Conservation (phyloP, 2,888 invertebrate genomes). For the Metacarcinus magister region DNA sequence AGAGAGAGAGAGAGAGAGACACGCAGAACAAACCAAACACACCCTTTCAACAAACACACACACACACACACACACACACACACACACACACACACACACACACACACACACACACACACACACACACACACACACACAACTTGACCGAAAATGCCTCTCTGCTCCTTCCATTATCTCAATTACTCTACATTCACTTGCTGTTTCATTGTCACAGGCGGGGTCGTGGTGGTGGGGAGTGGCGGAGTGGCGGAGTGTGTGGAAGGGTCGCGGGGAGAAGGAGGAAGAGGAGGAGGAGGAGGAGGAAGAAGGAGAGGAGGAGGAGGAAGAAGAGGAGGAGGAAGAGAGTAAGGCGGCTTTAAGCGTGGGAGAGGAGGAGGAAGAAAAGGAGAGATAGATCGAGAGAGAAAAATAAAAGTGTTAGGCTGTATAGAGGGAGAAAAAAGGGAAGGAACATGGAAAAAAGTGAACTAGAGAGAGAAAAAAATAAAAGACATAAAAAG, state of each 20-base stretch:
- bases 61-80: background rate
- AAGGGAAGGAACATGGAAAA: background rate
- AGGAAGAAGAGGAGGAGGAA: background rate
- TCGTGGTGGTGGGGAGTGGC: background rate
- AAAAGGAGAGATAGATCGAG: background rate
- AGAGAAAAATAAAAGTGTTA: background rate
- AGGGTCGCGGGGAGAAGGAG: background rate
- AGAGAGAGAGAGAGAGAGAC: background rate
- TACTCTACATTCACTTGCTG: background rate
- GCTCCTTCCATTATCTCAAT: background rate
- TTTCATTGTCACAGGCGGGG: background rate
- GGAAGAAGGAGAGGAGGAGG: background rate
- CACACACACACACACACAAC: constrained; percentile 7
- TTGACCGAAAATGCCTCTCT: background rate
- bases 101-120: constrained; percentile 41
- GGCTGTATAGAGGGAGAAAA: background rate
- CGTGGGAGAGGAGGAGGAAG: background rate
- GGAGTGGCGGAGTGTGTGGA: background rate
- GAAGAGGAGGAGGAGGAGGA: background rate
- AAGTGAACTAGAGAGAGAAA: background rate
- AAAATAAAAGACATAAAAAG: background rate
- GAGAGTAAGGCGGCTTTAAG: background rate
- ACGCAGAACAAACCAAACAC: too few relatives aligned
- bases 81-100: constrained; percentile 4
- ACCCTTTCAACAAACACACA: background rate